Conservation (phyloP, 2,797 vertebrate genomes). For the Coracias cyanogaster region DNA sequence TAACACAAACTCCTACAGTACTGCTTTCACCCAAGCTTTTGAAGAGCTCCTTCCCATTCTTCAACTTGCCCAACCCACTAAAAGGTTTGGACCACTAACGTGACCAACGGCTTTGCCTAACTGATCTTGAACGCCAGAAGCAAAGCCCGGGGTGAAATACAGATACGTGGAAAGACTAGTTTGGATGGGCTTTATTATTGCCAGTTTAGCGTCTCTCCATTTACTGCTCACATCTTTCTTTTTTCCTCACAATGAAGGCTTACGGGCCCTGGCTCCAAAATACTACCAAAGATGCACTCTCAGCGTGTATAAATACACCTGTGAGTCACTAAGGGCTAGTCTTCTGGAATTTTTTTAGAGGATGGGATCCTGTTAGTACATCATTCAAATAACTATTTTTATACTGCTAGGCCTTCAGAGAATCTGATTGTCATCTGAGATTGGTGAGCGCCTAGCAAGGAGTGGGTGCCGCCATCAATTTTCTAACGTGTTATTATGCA, state of each 20-base stretch:
- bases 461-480: not conserved
- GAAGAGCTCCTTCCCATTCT: constrained; percentile 12
- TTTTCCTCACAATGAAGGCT: not conserved
- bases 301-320: not conserved
- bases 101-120: constrained; percentile 25
- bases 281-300: not conserved
- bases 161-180: not conserved
- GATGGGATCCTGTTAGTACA: not conserved
- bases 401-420: not conserved
- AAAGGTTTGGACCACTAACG: constrained; percentile 48
- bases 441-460: not conserved
- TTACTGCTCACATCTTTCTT: not conserved
- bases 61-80: not conserved
- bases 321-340: not conserved
- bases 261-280: not conserved
- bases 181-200: constrained; percentile 17
- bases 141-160: constrained; percentile 45
- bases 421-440: not conserved
- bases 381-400: not conserved
- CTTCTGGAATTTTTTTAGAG: not conserved
- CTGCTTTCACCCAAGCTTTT: constrained; percentile 36
- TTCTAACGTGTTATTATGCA: not conserved
- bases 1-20: not conserved
- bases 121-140: constrained; percentile 39
- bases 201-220: not conserved